A percentile compares a stretch with the other conserved stretches of the same genome.
phyloP scores from a whole-genome alignment of 2,888 invertebrate genomes.

The Melanostoma mellinum region DNA sequence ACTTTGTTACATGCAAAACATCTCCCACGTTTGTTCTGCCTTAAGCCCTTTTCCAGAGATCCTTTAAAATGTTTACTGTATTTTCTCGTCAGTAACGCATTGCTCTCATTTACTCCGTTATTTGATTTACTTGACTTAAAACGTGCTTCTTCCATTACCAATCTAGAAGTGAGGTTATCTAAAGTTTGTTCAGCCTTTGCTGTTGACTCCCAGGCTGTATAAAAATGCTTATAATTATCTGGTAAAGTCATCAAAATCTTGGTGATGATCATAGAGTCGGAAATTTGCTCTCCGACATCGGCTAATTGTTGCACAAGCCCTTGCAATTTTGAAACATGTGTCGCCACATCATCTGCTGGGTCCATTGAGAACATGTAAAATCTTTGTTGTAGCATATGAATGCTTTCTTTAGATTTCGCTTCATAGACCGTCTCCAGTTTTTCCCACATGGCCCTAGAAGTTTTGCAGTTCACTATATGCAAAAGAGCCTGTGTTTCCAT shows the following conservation, averaged over 20 bases:
- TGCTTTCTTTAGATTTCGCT: slow-evolving; percentile 75
- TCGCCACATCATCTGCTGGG: slow-evolving; percentile 56
- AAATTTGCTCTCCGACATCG: slow-evolving; percentile 57
- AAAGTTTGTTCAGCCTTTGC: slow-evolving; percentile 71
- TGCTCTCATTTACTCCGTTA: too few species aligned
- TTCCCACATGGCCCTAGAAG: slow-evolving; percentile 50
- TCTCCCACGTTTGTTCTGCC: not conserved
- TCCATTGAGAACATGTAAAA: slow-evolving; percentile 68
- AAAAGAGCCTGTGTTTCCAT: slow-evolving; percentile 45
- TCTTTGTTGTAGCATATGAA: slow-evolving; percentile 76
- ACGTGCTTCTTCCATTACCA: slow-evolving; percentile 71
- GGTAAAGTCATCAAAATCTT: slow-evolving; percentile 73
- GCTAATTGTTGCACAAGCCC: slow-evolving; percentile 42
- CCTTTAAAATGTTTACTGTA: too few species aligned
- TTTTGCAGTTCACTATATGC: slow-evolving; percentile 57
- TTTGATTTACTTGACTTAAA: too few species aligned
- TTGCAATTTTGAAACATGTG: slow-evolving; percentile 53
- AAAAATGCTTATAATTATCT: slow-evolving; percentile 69
- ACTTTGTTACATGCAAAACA: slow-evolving; percentile 58
- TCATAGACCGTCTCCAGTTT: slow-evolving; percentile 74
- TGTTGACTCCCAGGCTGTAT: slow-evolving; percentile 68
- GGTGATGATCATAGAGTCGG: slow-evolving; percentile 68
- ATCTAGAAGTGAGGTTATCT: slow-evolving; percentile 69
- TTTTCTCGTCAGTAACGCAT: too few species aligned
- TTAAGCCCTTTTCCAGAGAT: slow-evolving; percentile 21